These are phyloP conservation scores for Polymixis lichenea DNA, from an alignment of 2,888 invertebrate genomes.

Conservation along the genomic window DNA sequence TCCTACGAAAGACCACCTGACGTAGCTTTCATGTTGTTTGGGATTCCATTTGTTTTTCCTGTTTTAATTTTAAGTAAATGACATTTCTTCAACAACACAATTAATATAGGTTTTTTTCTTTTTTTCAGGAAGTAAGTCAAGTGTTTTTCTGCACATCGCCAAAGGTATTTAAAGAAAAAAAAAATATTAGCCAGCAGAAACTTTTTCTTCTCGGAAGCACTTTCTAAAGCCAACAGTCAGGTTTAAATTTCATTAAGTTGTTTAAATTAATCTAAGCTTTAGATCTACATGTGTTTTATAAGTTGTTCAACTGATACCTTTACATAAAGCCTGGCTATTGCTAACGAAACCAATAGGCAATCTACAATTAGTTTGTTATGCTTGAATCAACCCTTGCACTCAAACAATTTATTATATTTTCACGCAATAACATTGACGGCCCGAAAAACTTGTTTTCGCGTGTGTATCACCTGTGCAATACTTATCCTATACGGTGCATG, in stretches of 20 bases:
- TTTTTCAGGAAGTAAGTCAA: constrained; percentile 53
- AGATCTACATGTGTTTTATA: background rate
- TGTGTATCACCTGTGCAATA: too few species aligned
- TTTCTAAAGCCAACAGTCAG: background rate
- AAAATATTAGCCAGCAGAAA: background rate
- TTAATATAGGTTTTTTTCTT: background rate
- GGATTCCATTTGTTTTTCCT: background rate
- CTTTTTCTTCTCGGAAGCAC: background rate
- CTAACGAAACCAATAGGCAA: background rate
- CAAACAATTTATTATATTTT: too few species aligned
- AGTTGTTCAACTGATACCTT: background rate
- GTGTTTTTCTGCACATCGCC: background rate
- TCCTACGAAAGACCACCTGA: background rate
- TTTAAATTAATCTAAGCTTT: background rate
- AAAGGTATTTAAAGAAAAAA: constrained; percentile 35
- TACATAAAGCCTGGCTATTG: background rate
- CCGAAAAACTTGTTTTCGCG: too few species aligned
- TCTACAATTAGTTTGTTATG: too few species aligned
- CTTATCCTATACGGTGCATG: too few species aligned
- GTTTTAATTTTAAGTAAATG: background rate
- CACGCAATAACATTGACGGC: too few species aligned
- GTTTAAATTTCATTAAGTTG: background rate
- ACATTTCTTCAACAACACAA: background rate
- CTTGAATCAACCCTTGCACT: too few species aligned
- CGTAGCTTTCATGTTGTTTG: background rate